Evolutionary conservation across 2,113 vertebrate species (phyloP), one percentile per base, ranked within the genome.

Genomic region (Lipophrys pholis): DNA sequence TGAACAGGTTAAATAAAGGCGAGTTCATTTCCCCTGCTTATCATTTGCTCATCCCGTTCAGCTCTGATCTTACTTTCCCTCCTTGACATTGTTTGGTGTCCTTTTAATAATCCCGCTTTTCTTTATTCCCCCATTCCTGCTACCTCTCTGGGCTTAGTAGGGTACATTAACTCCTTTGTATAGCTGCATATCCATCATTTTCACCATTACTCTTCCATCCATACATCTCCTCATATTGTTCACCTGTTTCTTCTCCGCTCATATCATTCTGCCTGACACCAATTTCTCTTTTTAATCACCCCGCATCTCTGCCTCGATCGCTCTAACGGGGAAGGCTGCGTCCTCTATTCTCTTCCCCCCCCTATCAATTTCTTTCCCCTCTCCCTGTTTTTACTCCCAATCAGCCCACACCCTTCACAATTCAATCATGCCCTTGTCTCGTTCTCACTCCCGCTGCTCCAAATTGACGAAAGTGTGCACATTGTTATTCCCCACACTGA

Each of bases 401-500:
- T 36, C 12, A 50, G 6, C 58, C 46, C 30, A 15, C 11, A 38
- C 17, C 35, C 15, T 30, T 52, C 30, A 46, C 55, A 49, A 41
- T 69, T 75, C 74, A 75, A 87, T 73, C 39, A 16, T 56, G 40
- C 56, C 58, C 52, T 59, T 55, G 61, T 80, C 51, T 80, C 65
- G 30, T 53, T 87, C 71, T 73, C 80, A 73, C 78, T 69, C 79
- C 81, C 12, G 75, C 81, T 79, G 85, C 51, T 83, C 63, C 42
- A 69, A 80, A 80, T 73, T 81, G 81, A 85, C 82, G 45, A 82
- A 83, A 85, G 76, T 59, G 71, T 76, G 81, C 80, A 63, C 82
- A 79, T 50, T 76, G 76, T 87, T 87, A 84, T 84, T 82, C 83
- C 73, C 71, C 43, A 7, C 48, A 71, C 66, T 67, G 45, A 49